Conservation (phyloP, 2,113 vertebrate genomes). For the Trachemys scripta region DNA sequence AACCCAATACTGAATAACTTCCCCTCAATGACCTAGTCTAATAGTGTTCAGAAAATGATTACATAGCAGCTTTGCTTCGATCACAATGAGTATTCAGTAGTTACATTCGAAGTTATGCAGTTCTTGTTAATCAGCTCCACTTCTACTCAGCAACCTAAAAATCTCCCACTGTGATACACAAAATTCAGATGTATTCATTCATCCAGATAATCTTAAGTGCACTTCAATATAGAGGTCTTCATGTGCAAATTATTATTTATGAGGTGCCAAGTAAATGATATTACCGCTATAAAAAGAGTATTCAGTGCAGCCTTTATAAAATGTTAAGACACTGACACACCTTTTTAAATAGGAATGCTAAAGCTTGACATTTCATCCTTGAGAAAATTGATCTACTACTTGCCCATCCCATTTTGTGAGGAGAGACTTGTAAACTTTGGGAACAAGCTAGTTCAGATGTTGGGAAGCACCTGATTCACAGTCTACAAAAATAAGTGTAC, state of each 20-base stretch:
- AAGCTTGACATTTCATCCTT: conserved; percentile 33
- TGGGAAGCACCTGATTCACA: neutral
- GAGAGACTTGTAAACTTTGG: neutral
- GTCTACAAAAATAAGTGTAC: neutral
- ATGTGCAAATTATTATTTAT: conserved; percentile 61
- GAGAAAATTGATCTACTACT: conserved; percentile 40
- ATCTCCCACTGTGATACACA: neutral
- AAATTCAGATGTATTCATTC: neutral
- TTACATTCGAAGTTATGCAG: neutral
- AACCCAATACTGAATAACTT: neutral
- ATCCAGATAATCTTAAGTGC: conserved; percentile 11
- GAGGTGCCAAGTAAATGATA: conserved; percentile 26
- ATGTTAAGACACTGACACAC: neutral
- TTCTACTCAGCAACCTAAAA: neutral
- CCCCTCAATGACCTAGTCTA: neutral
- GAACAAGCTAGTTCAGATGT: neutral
- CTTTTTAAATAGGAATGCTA: conserved; percentile 43
- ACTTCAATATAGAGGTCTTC: conserved; percentile 27
- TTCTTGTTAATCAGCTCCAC: neutral
- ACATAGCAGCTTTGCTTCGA: neutral
- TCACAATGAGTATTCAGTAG: neutral
- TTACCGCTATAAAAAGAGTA: conserved; percentile 28
- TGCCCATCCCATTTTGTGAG: conserved; percentile 13
- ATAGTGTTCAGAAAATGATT: neutral
- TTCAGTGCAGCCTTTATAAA: neutral